These are phyloP conservation scores for Antechinus flavipes DNA, from an alignment of 2,113 vertebrate species.

Conservation along the genomic window DNA sequence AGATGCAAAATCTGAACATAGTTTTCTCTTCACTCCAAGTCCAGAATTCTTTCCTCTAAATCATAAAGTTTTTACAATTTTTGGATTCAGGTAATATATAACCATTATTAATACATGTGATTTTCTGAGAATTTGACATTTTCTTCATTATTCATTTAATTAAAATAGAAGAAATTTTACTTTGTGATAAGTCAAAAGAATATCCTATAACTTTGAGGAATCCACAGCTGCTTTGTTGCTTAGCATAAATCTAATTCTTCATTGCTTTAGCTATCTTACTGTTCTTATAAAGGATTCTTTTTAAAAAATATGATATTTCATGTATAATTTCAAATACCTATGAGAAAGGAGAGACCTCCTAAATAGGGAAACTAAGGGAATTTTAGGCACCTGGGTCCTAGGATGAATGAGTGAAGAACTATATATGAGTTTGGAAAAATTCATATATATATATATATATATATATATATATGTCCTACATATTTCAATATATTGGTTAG, in stretches of 20 bases:
- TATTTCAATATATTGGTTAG: background rate
- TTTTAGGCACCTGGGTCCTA: background rate
- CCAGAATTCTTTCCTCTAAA: background rate
- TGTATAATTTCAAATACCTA: background rate
- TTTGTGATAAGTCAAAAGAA: background rate
- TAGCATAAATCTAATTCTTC: conserved; percentile 33
- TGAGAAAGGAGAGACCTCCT: background rate
- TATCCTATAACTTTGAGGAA: background rate
- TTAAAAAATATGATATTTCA: background rate
- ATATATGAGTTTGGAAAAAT: background rate
- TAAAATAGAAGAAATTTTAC: background rate
- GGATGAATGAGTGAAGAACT: background rate
- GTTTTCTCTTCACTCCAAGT: background rate
- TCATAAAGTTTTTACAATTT: background rate
- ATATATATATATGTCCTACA: background rate
- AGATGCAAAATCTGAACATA: background rate
- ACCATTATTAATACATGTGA: background rate
- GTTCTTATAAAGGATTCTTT: background rate
- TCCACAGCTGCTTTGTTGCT: conserved; percentile 11
- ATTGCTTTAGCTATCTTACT: conserved; percentile 34
- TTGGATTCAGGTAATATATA: background rate
- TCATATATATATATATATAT: background rate
- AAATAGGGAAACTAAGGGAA: background rate
- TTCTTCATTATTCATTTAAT: background rate
- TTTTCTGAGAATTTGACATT: background rate